A percentile compares a stretch with the other conserved stretches of the same genome.
These are phyloP conservation scores for Prionchulus punctatus DNA, from an alignment of 2,888 invertebrate genomes.

Conservation along the genomic window DNA sequence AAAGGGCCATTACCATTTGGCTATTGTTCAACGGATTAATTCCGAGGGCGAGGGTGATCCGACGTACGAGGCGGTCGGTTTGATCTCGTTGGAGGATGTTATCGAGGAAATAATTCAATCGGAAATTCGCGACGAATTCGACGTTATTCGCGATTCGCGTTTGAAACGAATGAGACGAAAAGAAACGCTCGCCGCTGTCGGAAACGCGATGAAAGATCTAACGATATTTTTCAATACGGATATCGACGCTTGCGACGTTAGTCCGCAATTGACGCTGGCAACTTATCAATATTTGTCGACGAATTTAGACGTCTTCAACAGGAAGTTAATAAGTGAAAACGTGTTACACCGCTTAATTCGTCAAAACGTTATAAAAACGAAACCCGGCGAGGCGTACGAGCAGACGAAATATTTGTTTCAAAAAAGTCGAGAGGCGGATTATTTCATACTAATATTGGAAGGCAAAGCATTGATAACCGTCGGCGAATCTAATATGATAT, in stretches of 20 bases:
- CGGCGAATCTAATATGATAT: slow-evolving; percentile 74
- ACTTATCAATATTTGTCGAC: slow-evolving; percentile 76
- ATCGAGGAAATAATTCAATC: slow-evolving; percentile 94
- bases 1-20: slow-evolving; percentile 43
- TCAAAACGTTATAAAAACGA: slow-evolving; percentile 57
- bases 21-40: slow-evolving; percentile 55
- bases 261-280: slow-evolving; percentile 73
- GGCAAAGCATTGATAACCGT: slow-evolving; percentile 74
- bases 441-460: slow-evolving; percentile 82
- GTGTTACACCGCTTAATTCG: slow-evolving; percentile 68
- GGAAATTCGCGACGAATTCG: slow-evolving; percentile 94
- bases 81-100: slow-evolving; percentile 89
- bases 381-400: background rate
- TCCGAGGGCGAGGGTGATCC: slow-evolving; percentile 74
- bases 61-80: slow-evolving; percentile 76
- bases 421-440: slow-evolving; percentile 52
- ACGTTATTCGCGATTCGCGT: slow-evolving; percentile 55
- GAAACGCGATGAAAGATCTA: background rate
- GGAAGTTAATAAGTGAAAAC: slow-evolving; percentile 16
- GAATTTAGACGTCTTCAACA: slow-evolving; percentile 9
- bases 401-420: slow-evolving; percentile 27
- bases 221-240: background rate
- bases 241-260: slow-evolving; percentile 1
- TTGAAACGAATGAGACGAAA: background rate
- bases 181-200: background rate